Percentiles rank a stretch among this genome's conserved stretches.
Conservation (phyloP, 2,797 vertebrate genomes). For the Mionectes olivaceus region DNA sequence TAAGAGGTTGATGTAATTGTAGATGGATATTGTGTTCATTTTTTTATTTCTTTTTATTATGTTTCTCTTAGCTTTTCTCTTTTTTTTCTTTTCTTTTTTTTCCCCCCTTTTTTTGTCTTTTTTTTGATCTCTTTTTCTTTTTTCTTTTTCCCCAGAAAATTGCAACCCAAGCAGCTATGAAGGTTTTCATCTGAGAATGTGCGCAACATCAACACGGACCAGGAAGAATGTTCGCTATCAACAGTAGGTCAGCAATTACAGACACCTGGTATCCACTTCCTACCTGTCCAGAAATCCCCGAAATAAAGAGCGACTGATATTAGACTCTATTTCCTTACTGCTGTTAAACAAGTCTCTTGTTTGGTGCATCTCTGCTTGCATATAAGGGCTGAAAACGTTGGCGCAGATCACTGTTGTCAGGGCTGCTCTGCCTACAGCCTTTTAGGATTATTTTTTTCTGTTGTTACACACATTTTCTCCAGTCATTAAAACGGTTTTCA, state of each 20-base stretch:
- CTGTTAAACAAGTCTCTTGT: background rate
- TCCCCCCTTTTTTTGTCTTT: background rate
- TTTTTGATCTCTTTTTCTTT: background rate
- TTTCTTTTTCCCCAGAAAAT: rapidly evolving
- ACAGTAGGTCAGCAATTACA: background rate
- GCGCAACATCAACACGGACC: background rate
- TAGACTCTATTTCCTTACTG: background rate
- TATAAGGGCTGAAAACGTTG: background rate
- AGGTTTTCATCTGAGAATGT: background rate
- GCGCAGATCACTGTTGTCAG: constrained; percentile 10
- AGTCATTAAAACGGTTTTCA: background rate
- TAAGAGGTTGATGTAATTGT: background rate
- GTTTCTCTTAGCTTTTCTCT: background rate
- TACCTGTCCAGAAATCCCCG: background rate
- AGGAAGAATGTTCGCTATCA: background rate
- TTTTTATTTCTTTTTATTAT: background rate
- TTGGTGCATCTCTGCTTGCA: background rate
- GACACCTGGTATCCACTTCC: background rate
- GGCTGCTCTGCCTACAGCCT: constrained; percentile 19
- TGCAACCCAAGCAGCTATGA: background rate
- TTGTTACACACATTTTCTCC: background rate
- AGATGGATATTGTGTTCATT: background rate
- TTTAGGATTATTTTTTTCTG: background rate
- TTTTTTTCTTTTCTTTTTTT: background rate
- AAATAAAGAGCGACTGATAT: background rate